Base-by-base conservation (phyloP, 2,888 invertebrate species). In the Meloe dianella region DNA sequence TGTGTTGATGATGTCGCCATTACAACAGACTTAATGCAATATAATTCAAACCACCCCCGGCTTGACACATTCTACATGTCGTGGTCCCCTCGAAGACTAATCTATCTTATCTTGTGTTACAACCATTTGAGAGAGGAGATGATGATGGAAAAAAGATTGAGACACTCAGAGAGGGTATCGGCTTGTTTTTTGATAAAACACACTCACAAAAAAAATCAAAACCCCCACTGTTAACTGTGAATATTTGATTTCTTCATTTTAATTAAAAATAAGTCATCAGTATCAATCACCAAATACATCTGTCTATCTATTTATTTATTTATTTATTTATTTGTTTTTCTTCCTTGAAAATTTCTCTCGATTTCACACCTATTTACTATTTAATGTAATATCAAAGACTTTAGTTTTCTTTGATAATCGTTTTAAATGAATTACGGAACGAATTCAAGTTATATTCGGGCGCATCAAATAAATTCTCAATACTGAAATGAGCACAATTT, bases 41-140 rank as follows among this genome's bases (percentile, higher is more conserved):
- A 47, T 47, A 47, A 41, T 9, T 47, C 24, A 63, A 68, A 65
- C 65, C 68, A 68, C 68, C 68, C 68, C 65, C 47, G 29, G 63
- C 68, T 65, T 62, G 65, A 68, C 67, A 65, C 67, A 65, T 68
- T 67, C 65, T 59, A 57, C 56, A 63, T 63, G 65, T 68, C 68
- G 59, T 59, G 71, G 69, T 74, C 73, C 72, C 74, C 75, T 72
- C 73, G 72, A 68, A 73, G 72, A 69, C 70, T 72, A 75, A 75
- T 74, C 70, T 70, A 71, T 74, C 75, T 73, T 75, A 75, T 75
- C 74, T 74, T 60, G 63, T 60, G 68, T 65, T 65, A 68, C 65
- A 68, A 59, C 38, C 38, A 22, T n/a, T 59, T 20, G 9, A 20
- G 47, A 20, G 47, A 47, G 47, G 17, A 10, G 38, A 14, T 41